These are phyloP conservation scores for Nannospalax galili DNA, from an alignment of 2,113 vertebrate species.

Conservation along the genomic window DNA sequence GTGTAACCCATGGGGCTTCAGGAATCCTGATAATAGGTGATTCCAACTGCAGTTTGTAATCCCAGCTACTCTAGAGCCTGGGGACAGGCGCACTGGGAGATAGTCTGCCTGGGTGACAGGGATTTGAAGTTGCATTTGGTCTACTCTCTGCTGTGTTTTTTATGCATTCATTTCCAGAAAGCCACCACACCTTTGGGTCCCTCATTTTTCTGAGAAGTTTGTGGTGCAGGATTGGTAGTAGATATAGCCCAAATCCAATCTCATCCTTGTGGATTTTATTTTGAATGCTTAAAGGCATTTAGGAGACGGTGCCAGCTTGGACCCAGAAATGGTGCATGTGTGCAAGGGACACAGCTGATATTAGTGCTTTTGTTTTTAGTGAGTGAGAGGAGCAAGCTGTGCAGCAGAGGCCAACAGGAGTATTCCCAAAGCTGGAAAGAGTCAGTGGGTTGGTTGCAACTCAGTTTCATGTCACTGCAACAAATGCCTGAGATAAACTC, in stretches of 20 bases:
- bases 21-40: background rate
- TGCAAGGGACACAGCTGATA: accelerated
- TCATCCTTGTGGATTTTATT: background rate
- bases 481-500: background rate
- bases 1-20: background rate
- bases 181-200: background rate
- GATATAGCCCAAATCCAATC: background rate
- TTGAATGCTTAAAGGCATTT: background rate
- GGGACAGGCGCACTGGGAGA: background rate
- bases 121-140: background rate
- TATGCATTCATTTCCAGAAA: background rate
- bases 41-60: background rate
- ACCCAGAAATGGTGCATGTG: background rate
- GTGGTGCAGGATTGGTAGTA: background rate
- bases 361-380: background rate
- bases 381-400: background rate
- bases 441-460: too few relatives aligned
- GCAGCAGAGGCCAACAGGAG: background rate
- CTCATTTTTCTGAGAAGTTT: background rate
- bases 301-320: background rate
- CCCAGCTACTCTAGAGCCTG: background rate
- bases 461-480: background rate
- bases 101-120: background rate
- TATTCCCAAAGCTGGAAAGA: background rate
- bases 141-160: background rate